Percentiles rank a stretch among this genome's conserved stretches.
phyloP scores from a whole-genome alignment of 2,113 vertebrate species.

The Fregetta grallaria region DNA sequence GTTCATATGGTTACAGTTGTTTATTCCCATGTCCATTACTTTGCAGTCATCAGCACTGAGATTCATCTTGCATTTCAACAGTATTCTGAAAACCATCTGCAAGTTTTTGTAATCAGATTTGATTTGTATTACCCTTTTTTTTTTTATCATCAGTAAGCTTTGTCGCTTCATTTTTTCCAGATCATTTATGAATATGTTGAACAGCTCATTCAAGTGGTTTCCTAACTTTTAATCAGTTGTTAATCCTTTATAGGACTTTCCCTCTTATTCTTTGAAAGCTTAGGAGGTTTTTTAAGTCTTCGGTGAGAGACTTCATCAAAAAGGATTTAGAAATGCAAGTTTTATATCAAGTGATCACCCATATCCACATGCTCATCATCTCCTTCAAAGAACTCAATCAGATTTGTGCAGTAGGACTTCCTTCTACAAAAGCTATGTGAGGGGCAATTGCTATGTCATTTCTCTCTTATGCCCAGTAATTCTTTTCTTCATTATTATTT shows the following conservation, averaged over 20 bases:
- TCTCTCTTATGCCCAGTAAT: background rate
- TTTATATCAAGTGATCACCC: background rate
- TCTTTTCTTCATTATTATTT: background rate
- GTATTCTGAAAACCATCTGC: background rate
- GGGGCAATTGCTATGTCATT: background rate
- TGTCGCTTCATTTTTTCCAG: background rate
- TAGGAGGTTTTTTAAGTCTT: background rate
- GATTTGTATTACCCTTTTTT: background rate
- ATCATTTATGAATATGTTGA: background rate
- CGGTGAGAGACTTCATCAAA: background rate
- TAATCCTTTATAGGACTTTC: background rate
- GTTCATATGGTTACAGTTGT: fast-evolving
- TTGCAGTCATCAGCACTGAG: background rate
- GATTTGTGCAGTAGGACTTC: background rate
- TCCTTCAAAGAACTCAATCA: background rate
- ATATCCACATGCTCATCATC: background rate
- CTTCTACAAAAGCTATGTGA: background rate
- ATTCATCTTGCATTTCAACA: background rate
- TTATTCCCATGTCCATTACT: background rate
- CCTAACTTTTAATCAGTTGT: background rate
- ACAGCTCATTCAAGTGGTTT: background rate
- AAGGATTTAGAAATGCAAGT: background rate
- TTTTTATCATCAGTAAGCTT: background rate
- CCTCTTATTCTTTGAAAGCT: background rate
- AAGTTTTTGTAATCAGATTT: background rate